Conservation (phyloP, 53 echinoderm and acorn worm genomes). For the Henricia sp. region DNA sequence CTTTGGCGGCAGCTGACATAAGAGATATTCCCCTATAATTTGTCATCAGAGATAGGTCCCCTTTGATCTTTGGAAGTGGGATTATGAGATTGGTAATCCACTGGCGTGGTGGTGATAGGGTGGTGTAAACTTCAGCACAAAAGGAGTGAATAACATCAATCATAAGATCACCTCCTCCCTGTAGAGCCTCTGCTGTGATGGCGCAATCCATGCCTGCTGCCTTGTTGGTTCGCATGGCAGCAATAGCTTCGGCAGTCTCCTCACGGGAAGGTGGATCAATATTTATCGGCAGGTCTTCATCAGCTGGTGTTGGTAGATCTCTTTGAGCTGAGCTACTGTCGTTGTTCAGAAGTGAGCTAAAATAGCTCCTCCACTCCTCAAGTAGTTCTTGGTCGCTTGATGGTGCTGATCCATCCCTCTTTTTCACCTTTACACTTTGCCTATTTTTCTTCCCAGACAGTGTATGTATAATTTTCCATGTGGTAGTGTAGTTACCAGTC, state of each 20-base stretch:
- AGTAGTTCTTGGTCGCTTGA: constrained; percentile 35
- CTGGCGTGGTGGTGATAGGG: constrained; percentile 23
- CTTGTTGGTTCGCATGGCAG: constrained; percentile 33
- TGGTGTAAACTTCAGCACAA: constrained; percentile 38
- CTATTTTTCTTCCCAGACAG: constrained; percentile 30
- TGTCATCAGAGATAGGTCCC: constrained; percentile 31
- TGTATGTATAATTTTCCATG: constrained; percentile 46
- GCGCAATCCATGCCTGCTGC: constrained; percentile 40
- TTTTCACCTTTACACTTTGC: constrained; percentile 35
- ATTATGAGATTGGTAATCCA: constrained; percentile 53
- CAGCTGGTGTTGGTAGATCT: constrained; percentile 38
- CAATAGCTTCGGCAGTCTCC: constrained; percentile 23
- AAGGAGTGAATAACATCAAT: constrained; percentile 35
- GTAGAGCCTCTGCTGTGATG: constrained; percentile 48
- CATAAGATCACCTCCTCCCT: constrained; percentile 52
- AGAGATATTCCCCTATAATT: constrained; percentile 47
- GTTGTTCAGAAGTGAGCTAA: constrained; percentile 55
- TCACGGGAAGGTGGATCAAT: constrained; percentile 33
- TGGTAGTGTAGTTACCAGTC: constrained; percentile 26
- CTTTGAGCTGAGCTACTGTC: neutral
- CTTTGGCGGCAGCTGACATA: constrained; percentile 52
- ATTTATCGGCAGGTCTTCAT: constrained; percentile 24
- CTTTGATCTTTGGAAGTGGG: constrained; percentile 20
- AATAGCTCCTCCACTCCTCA: constrained; percentile 33
- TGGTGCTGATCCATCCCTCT: constrained; percentile 24